Conservation (phyloP, 2,797 vertebrate genomes). For the Coccyzus lansbergi region DNA sequence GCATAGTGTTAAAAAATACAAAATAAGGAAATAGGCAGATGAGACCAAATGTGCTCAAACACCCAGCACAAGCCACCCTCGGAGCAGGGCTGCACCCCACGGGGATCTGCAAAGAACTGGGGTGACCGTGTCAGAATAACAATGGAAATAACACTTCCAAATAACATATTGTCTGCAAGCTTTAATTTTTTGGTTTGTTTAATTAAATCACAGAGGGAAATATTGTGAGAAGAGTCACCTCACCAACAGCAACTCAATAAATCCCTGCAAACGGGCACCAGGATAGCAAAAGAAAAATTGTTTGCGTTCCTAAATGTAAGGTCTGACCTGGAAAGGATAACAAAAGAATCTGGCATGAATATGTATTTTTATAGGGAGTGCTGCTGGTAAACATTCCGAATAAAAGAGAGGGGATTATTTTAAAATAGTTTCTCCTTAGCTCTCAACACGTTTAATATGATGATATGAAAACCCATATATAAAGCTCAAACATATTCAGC, state of each 20-base stretch:
- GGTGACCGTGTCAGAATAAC: not conserved
- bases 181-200: conserved; percentile 64
- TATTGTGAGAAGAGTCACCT: conserved; percentile 31
- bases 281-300: conserved; percentile 63
- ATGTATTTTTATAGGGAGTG: conserved; percentile 59
- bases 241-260: conserved; percentile 15
- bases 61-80: rapidly evolving
- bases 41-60: not conserved
- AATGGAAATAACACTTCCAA: not conserved
- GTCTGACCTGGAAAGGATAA: conserved; percentile 48
- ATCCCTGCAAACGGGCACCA: not conserved
- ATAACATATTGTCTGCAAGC: conserved; percentile 33
- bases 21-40: not conserved
- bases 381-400: conserved; percentile 36
- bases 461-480: not conserved
- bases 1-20: not conserved
- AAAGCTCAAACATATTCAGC: not conserved
- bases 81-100: not conserved
- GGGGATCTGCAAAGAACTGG: not conserved
- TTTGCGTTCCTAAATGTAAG: conserved; percentile 65
- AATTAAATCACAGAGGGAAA: conserved; percentile 58
- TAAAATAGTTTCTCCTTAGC: conserved; percentile 58
- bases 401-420: conserved; percentile 40
- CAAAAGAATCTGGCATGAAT: conserved; percentile 62
- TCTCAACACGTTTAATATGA: conserved; percentile 45